Conservation (phyloP, 2,888 invertebrate genomes). For the Cryptocheilus praepositus region DNA sequence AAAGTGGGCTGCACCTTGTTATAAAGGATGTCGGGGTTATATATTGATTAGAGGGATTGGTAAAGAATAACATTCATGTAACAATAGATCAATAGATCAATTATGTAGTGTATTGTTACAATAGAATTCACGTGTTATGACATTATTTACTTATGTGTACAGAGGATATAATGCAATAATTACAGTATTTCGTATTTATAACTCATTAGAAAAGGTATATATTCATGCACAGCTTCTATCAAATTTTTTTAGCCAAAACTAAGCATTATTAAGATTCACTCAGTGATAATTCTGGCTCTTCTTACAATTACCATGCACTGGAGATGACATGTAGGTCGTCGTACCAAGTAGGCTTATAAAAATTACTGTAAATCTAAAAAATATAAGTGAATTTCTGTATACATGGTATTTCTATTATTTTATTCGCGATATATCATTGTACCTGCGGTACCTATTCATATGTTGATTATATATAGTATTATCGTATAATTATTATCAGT, state of each 20-base stretch:
- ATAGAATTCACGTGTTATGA: constrained; percentile 65
- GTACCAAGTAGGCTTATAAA: constrained; percentile 71
- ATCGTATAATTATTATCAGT: constrained; percentile 52
- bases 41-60: background rate
- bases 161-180: constrained; percentile 65
- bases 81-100: constrained; percentile 57
- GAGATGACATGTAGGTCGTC: constrained; percentile 68
- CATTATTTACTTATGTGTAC: constrained; percentile 63
- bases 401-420: constrained; percentile 58
- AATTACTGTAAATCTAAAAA: constrained; percentile 73
- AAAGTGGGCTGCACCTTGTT: background rate
- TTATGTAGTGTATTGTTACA: constrained; percentile 56
- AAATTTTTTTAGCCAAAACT: constrained; percentile 61
- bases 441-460: constrained; percentile 51
- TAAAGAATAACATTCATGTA: constrained; percentile 26
- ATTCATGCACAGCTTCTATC: constrained; percentile 67
- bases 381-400: constrained; percentile 70
- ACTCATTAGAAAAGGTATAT: constrained; percentile 67
- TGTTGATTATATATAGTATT: constrained; percentile 43
- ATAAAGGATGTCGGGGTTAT: constrained; percentile 29
- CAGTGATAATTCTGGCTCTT: constrained; percentile 55
- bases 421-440: constrained; percentile 48
- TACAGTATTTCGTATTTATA: constrained; percentile 65
- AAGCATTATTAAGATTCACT: constrained; percentile 61
- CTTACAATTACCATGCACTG: constrained; percentile 59